Evolutionary conservation across 2,888 invertebrate genomes (phyloP), one percentile per base, ranked within the genome.

Genomic region (Oeneis ivallda): DNA sequence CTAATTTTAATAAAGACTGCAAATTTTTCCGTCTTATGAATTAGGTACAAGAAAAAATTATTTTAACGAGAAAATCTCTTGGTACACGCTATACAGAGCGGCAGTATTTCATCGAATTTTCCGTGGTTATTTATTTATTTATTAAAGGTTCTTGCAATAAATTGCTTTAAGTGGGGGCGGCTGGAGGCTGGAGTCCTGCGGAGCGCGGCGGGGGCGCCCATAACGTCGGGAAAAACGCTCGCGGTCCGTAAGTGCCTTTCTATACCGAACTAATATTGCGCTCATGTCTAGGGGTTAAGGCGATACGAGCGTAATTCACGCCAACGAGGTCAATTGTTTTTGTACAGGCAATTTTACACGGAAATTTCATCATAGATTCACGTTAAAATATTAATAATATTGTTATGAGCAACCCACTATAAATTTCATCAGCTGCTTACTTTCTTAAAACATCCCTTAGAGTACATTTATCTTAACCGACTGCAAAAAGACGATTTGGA

Each of bases 141-240:
- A 92, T 91, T 91, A 90, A 91, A 85, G 89, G 89, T 86, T 84
- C 86, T 80, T 77, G 83, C 82, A 87, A 92, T 92, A 92, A 91
- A 92, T 92, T 91, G 90, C 83, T 87, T 89, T 91, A 92, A 92
- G 91, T 92, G 91, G 89, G 90, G 91, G 88, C 84, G 89, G 87
- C 78, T 68, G 89, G 82, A 79, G 89, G 87, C 78, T 68, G 89
- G 82, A 79, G 78, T 73, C 91, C 91, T 82, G 90, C 81, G 64
- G 90, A 66, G 91, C 90, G 70, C 90, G 56, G 84, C 87, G 79
- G 91, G 90, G 83, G 82, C 77, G 81, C 87, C 87, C 81, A 89
- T 89, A 90, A 87, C 89, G 85, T 79, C 82, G 84, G 82, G 87
- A 85, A 87, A 86, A 90, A 89, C 87, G 83, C 84, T 83, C 81